A percentile compares a stretch with the other conserved stretches of the same genome.
These are phyloP conservation scores for Nannoperca australis DNA, from an alignment of 2,797 vertebrate species.

Conservation along the genomic window DNA sequence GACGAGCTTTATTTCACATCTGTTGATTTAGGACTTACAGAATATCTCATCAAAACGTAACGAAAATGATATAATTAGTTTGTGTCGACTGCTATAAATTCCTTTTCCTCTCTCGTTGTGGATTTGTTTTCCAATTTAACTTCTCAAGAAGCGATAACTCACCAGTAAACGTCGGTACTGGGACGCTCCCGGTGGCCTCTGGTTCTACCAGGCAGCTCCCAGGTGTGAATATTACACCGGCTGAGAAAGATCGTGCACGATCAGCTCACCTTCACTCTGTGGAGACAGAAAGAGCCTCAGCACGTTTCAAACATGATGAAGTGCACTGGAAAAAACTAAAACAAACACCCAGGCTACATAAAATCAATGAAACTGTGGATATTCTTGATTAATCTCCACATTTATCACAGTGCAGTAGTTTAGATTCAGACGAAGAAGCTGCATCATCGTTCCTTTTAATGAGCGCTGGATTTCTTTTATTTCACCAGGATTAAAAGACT, in stretches of 20 bases:
- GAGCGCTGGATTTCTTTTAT: background rate
- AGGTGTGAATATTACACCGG: background rate
- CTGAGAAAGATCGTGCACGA: rapidly evolving
- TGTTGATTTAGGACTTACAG: too few species aligned
- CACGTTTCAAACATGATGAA: background rate
- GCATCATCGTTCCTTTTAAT: too few species aligned
- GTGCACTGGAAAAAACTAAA: background rate
- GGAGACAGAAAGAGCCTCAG: background rate
- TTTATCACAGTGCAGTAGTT: background rate
- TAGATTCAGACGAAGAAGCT: background rate
- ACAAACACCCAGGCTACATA: too few species aligned
- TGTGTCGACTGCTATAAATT: background rate
- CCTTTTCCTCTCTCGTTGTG: background rate
- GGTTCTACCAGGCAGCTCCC: background rate
- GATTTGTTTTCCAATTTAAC: background rate
- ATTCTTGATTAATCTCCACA: background rate
- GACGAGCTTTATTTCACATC: too few species aligned
- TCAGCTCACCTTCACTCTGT: background rate
- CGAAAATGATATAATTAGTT: too few species aligned
- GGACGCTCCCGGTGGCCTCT: background rate
- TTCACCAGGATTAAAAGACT: too few species aligned
- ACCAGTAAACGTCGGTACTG: background rate
- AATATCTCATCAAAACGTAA: too few species aligned
- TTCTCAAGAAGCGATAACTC: background rate
- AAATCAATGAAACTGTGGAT: too few species aligned